Base-by-base conservation (phyloP, 35 echinoderm and acorn worm genomes). In the Ophioderma brevispina region DNA sequence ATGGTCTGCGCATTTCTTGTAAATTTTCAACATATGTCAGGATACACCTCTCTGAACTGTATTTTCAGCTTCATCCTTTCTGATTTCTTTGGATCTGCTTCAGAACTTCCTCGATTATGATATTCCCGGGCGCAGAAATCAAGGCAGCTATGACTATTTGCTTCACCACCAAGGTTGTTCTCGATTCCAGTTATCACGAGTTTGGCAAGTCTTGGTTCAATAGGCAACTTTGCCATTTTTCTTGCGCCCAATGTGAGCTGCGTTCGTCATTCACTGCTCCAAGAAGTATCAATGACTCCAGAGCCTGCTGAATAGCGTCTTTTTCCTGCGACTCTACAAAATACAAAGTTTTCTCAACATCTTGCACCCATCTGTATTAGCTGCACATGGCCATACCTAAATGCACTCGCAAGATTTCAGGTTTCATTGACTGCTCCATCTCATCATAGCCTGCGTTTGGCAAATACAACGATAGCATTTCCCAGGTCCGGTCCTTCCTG, bases 171-270 rank as follows among this genome's bases (percentile, higher is more conserved):
- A 49, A 89, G 30, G 39, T 63, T 30, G 6, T 59, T 81, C 33
- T 89, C 46, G 42, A 81, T 80, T 64, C 78, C 78, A 36, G 78
- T 55, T 33, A 89, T 43, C 36, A 89, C 78, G 11, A 89, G 13
- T 59, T 89, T 89, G 18, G 87, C 78, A 1, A 89, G 59, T 34
- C 87, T 38, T 81, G 87, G 87, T 70, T 89, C 87, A 10, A 89
- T 18, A 0, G 87, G 50, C n/a, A 89, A 33, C 10, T 33, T 25
- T 25, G 87, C 50, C 78, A 89, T 89, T 35, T 89, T 56, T n/a
- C 23, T 15, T 59, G 78, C 87, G 33, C 81, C 18, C 8, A 49
- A 0, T 31, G 87, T 89, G 38, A 89, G 50, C 35, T 89, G 37
- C 28, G n/a, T 21, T 80, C 49, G 64, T 81, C 56, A 30, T 46